Base-by-base conservation (phyloP, 2,888 invertebrate species). In the Thyatira batis region DNA sequence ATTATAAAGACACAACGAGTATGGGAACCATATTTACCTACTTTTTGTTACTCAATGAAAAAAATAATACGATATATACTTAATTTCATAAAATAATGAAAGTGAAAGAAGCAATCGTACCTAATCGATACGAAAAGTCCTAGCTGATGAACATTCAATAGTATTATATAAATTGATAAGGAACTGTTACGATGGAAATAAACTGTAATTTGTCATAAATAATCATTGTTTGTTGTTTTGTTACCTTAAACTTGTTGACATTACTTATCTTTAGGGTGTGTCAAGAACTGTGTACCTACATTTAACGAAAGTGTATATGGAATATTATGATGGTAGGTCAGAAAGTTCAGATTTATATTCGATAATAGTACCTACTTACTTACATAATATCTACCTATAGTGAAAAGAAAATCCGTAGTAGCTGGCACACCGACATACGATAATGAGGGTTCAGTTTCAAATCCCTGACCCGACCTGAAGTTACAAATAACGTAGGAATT, bases 161-260 rank as follows among this genome's bases (percentile, higher is more conserved):
- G 11, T 48, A 48, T n/a, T n/a, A 48, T 17, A 27, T 10, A 27
- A 17, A 48, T 17, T 11, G 48, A 48, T 52, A 30, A 46, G 9
- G 25, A 13, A 46, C 45, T 52, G 61, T 58, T 60, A 70, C 73
- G 68, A 60, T 62, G 67, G 65, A 63, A 67, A 66, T 63, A 67
- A 48, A 48, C 48, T 4, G 53, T 63, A 54, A 52, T 45, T 57
- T 56, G 58, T 54, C 60, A 57, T 60, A 52, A 49, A 53, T 52
- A 52, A n/a, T 62, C 54, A 63, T 63, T 62, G 49, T 61, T 69
- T 63, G 52, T 60, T 55, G 54, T 61, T 68, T 65, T 64, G 63
- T 63, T 63, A 65, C 69, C 72, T 70, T 71, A 73, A 71, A 72
- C 66, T 69, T 71, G 67, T 71, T 77, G 68, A 78, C 69, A 66